Percentiles rank a stretch among this genome's conserved stretches.
Conservation (phyloP, 2,888 invertebrate genomes). For the Cephus runcator region DNA sequence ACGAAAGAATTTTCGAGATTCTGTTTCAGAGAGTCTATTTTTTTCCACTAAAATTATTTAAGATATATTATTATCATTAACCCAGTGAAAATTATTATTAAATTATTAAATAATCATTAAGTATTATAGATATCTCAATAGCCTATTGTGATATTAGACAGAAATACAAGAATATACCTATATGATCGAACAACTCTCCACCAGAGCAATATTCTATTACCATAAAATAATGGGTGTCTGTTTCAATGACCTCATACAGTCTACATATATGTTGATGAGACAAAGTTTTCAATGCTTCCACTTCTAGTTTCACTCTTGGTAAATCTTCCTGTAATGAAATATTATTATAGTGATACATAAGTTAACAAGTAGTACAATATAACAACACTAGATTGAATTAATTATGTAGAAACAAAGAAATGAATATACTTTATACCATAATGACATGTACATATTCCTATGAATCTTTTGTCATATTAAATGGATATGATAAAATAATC, state of each 20-base stretch:
- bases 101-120: neutral
- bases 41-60: conserved; percentile 70
- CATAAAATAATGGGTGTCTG: conserved; percentile 78
- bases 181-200: conserved; percentile 87
- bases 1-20: conserved; percentile 80
- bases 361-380: neutral
- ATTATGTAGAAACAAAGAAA: neutral
- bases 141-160: no score
- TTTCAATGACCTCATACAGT: conserved; percentile 82
- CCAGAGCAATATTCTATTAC: conserved; percentile 87
- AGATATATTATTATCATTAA: conserved; percentile 1
- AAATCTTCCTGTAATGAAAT: conserved; percentile 73
- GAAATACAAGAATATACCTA: conserved; percentile 61
- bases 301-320: conserved; percentile 77
- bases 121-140: neutral
- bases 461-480: neutral
- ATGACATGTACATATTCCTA: neutral
- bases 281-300: conserved; percentile 77
- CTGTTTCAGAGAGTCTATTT: conserved; percentile 76
- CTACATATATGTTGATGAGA: conserved; percentile 81
- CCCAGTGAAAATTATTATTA: neutral
- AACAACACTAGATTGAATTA: neutral
- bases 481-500: neutral
- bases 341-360: neutral
- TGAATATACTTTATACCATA: neutral